Evolutionary conservation across 2,888 invertebrate genomes (phyloP).

Genomic region (Eupsilia transversa): DNA sequence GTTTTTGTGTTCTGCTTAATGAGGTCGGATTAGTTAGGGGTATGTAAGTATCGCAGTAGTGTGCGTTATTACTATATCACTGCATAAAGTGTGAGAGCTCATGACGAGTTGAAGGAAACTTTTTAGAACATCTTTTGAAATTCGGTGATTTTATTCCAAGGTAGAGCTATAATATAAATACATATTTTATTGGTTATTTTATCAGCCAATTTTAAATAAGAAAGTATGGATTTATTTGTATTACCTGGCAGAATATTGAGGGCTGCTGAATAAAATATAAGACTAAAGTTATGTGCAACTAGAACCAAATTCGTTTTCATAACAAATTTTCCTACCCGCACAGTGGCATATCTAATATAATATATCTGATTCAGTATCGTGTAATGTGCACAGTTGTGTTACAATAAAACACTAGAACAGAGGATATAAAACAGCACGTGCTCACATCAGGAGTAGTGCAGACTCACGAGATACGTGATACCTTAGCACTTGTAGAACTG

Average conservation of each 20-base stretch:
- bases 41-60: neutral
- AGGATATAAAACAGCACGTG: slow-evolving; percentile 48
- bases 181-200: too few species aligned
- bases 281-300: neutral
- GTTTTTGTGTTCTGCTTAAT: slow-evolving; percentile 54
- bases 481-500: slow-evolving; percentile 9
- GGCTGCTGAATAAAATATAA: neutral
- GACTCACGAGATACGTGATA: slow-evolving; percentile 36
- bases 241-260: neutral
- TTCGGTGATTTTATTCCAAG: too few species aligned
- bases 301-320: neutral
- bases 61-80: neutral
- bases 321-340: too few species aligned
- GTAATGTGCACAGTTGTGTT: slow-evolving; percentile 19
- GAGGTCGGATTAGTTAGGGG: slow-evolving; percentile 29
- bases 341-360: neutral
- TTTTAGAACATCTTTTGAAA: too few species aligned
- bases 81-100: too few species aligned
- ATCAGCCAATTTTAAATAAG: neutral
- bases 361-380: slow-evolving; percentile 8
- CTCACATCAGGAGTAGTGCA: slow-evolving; percentile 30
- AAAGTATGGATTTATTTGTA: neutral
- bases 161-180: too few species aligned
- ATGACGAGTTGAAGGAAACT: too few species aligned
- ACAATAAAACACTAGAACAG: slow-evolving; percentile 49